These are phyloP conservation scores for Allophyes oxyacanthae DNA, from an alignment of 2,888 invertebrate species.

Conservation along the genomic window DNA sequence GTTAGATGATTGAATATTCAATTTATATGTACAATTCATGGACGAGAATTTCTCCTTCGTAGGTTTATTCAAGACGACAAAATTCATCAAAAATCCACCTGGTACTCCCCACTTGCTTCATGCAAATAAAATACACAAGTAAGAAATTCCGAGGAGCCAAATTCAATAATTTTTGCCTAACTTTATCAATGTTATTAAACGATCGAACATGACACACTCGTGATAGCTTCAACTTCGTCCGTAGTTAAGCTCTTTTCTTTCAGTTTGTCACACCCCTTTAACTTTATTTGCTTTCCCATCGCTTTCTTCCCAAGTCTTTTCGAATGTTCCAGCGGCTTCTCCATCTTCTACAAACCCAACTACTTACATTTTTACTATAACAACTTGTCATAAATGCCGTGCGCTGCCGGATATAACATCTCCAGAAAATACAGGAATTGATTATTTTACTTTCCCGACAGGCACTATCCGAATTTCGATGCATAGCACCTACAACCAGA, in stretches of 20 bases:
- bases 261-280: slow-evolving; percentile 47
- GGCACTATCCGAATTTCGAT: slow-evolving; percentile 86
- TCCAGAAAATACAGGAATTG: not conserved
- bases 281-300: slow-evolving; percentile 54
- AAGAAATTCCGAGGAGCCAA: slow-evolving; percentile 72
- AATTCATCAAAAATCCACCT: slow-evolving; percentile 84
- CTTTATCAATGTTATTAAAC: slow-evolving; percentile 66
- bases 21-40: slow-evolving; percentile 36
- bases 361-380: slow-evolving; percentile 30
- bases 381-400: slow-evolving; percentile 36
- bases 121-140: slow-evolving; percentile 86
- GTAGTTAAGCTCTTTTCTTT: slow-evolving; percentile 75
- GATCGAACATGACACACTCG: slow-evolving; percentile 63
- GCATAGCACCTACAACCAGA: slow-evolving; percentile 87
- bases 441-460: slow-evolving; percentile 53
- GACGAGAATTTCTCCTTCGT: slow-evolving; percentile 78
- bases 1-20: slow-evolving; percentile 27
- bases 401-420: slow-evolving; percentile 18
- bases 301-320: slow-evolving; percentile 52
- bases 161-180: slow-evolving; percentile 67
- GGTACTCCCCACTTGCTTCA: slow-evolving; percentile 87
- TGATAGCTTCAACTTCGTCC: slow-evolving; percentile 67
- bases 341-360: slow-evolving; percentile 35
- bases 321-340: slow-evolving; percentile 39
- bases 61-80: slow-evolving; percentile 87